Conservation (phyloP, 2,113 vertebrate species). For the Echinops telfairi region DNA sequence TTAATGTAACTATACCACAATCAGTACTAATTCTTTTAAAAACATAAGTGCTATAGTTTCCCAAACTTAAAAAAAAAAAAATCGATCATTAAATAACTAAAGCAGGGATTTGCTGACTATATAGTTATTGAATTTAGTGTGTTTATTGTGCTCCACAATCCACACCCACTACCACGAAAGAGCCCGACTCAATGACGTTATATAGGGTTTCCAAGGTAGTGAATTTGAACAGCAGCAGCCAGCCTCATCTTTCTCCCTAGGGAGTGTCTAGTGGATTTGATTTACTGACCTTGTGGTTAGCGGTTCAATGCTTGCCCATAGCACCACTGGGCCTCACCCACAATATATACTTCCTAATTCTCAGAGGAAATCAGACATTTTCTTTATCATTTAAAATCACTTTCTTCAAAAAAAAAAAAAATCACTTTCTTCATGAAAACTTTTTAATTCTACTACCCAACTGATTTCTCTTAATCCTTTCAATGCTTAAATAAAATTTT, state of each 20-base stretch:
- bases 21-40: constrained; percentile 48
- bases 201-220: too few relatives aligned
- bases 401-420: constrained; percentile 54
- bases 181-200: too few relatives aligned
- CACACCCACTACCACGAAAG: too few relatives aligned
- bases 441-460: constrained; percentile 1
- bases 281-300: too few relatives aligned
- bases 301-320: too few relatives aligned
- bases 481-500: background rate
- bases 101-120: background rate
- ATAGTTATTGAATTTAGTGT: background rate
- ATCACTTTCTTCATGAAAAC: background rate
- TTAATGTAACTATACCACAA: background rate
- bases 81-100: background rate
- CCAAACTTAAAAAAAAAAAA: background rate
- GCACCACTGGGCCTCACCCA: background rate
- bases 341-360: background rate
- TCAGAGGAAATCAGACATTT: constrained; percentile 2
- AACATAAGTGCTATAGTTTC: background rate
- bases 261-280: too few relatives aligned
- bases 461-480: background rate
- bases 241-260: too few relatives aligned
- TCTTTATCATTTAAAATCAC: constrained; percentile 35
- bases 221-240: too few relatives aligned
- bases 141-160: background rate